Conservation (phyloP, 2,113 vertebrate species). For the Steatornis caripensis region DNA sequence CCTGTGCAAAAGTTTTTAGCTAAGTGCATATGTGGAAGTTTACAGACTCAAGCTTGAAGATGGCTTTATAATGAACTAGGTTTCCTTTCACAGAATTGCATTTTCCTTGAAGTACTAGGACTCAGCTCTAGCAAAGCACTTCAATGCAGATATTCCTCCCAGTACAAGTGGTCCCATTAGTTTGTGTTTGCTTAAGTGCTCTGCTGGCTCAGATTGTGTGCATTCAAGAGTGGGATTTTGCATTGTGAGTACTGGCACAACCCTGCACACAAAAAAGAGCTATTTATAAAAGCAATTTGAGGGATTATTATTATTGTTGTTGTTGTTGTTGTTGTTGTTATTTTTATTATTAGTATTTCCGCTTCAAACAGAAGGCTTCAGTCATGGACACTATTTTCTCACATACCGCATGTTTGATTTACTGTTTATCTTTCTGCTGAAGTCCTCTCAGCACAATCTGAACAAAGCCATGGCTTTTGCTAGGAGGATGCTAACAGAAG, state of each 20-base stretch:
- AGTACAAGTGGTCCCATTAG: neutral
- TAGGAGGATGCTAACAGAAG: neutral
- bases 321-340: no score
- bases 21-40: neutral
- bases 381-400: neutral
- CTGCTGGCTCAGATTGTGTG: neutral
- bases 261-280: neutral
- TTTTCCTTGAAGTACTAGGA: neutral
- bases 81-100: neutral
- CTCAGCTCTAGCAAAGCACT: neutral
- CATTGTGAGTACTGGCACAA: neutral
- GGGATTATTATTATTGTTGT: no score
- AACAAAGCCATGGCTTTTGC: neutral
- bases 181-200: neutral
- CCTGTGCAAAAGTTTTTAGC: neutral
- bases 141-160: neutral
- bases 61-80: neutral
- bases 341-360: neutral
- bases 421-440: neutral
- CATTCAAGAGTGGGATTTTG: neutral
- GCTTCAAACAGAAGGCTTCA: neutral
- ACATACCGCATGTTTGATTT: neutral
- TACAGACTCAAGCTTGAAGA: neutral
- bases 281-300: neutral
- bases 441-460: neutral